Evolutionary conservation across 2,888 invertebrate species (phyloP), one percentile per base, ranked within the genome.

Genomic region (Idaea biselata): DNA sequence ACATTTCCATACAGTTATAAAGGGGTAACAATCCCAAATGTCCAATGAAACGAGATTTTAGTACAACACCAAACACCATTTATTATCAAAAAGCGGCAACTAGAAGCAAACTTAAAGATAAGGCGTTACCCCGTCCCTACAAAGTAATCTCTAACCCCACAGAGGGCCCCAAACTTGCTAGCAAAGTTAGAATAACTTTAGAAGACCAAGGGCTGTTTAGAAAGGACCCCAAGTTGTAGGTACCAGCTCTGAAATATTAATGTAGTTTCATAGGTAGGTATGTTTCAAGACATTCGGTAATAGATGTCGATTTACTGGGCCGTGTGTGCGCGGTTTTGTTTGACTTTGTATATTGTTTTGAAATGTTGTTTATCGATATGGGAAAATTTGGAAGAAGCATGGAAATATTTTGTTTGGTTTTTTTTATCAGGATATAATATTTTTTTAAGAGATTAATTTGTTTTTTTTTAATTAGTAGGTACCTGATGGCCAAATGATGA

Each of bases 121-220:
- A 88, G 87, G 80, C 77, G 77, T 74, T 77, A 73, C 80, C 80
- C 75, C 79, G 74, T 78, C 81, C 81, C 79, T 79, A 81, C 81
- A 82, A 86, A 87, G 85, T 89, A 90, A 91, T 90, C 91, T 89
- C 87, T 88, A 82, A 18, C 87, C 82, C 87, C 84, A 82, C 77
- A 81, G 79, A 82, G 71, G 81, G 83, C 83, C 82, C 81, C 73
- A 72, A 84, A 87, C 81, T 82, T 81, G 60, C 61, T 76, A 81
- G 82, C 86, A 83, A 91, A 92, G 89, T 92, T 91, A 89, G 87
- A 91, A 92, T 89, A 92, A 92, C 92, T 91, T 91, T 84, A 74
- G 88, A 92, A 91, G 91, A 90, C 92, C 91, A 92, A 91, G 87
- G 92, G 92, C 91, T 92, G 92, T 92, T 92, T 92, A 86, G 89